Base-by-base conservation (phyloP, 2,888 invertebrate species). In the Lasioglossum zephyrum region DNA sequence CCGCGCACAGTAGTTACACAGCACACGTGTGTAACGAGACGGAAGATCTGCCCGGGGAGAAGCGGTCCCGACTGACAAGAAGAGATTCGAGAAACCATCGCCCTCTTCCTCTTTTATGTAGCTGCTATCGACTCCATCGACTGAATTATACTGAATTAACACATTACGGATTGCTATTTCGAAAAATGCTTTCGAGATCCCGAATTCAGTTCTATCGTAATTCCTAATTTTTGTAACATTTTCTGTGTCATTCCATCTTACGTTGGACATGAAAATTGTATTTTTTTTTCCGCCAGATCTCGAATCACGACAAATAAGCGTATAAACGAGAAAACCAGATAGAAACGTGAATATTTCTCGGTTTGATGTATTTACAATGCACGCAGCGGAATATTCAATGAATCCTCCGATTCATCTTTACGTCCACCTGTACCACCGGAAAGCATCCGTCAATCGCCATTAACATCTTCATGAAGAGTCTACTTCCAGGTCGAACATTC, bases 11-110 rank as follows among this genome's bases (percentile, higher is more conserved):
- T 91, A 91, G 88, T 91, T 91, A 91, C 87, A 90, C 86, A 87
- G 90, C 89, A 92, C 92, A 92, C 92, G 92, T 92, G 91, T 92
- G 92, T 91, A 93, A 92, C 92, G 91, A 92, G 91, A 93, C 90
- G 88, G 87, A 88, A 90, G 91, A 92, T 92, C 92, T 92, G 69
- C n/a, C 74, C 41, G 73, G 31, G 84, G 84, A 77, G 85, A 63
- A 87, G 82, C 77, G 79, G 77, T 72, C 26, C 26, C 73, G 44
- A 77, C 70, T 73, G 81, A 84, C 81, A 79, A 81, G 79, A 86
- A 39, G 44, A 79, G 79, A 74, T 81, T 75, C 83, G 49, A 82
- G 73, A 57, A 74, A 81, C 79, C 84, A 77, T 60, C 78, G 69
- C 53, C 77, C 73, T 60, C 77, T 79, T 69, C 76, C 73, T 73